Evolutionary conservation across 2,113 vertebrate species (phyloP), one percentile per base, ranked within the genome.

Genomic region (Turdus rufiventris): DNA sequence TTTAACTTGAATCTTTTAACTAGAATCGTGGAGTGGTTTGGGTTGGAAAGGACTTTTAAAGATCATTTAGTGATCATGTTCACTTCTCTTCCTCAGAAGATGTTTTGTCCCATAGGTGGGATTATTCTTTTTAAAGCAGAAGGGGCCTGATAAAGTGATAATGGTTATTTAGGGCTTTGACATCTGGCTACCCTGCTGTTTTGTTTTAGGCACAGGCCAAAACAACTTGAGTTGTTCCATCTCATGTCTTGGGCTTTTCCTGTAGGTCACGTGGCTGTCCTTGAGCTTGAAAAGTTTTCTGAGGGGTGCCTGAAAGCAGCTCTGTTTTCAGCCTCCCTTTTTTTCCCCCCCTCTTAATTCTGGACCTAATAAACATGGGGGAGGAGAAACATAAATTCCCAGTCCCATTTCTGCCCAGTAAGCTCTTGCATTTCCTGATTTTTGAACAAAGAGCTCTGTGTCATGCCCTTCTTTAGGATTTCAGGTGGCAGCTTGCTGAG

Each of bases 361-460:
- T 78, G 85, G 28, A 40, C 19, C 36, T 66, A 82, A 88, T 88
- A 83, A 93, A 85, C 20, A 4, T 7, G 23, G 43, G 63, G 90
- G 76, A 78, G 91, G 77, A 45, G 54, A 51, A 42, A 36, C 0
- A 0, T 54, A 86, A 93, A 87, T 93, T 84, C 78, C 77, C 67
- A 54, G 20, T 78, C 63, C 73, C 3, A 7, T 51, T 90, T 79
- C 76, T 89, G n/a, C 82, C 76, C 56, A 60, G 73, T 85, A 96
- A 91, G 74, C 90, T 91, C 76, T 85, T 94, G 13, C 20, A 23
- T 77, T 91, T 95, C 60, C 93, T 90, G 72, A 38, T 85, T 58
- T 92, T 81, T 78, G 68, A 97, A 98, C 95, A 98, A 97, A 97
- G 94, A 86, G 65, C 53, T 91, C 93, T 97, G 90, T 98, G 92